Conservation (phyloP, 2,113 vertebrate genomes). For the Siniperca knerii region DNA sequence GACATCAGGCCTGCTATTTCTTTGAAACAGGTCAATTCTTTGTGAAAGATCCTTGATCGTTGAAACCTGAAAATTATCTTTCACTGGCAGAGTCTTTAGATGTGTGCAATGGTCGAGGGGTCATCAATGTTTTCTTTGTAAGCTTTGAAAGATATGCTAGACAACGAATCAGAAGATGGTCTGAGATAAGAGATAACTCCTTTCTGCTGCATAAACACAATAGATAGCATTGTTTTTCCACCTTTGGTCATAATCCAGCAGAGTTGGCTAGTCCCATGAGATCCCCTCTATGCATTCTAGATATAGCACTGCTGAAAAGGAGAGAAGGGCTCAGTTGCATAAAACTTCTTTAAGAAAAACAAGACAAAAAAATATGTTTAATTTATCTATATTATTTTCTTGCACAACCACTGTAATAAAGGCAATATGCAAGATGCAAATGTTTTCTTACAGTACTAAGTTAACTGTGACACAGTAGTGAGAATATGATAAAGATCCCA, state of each 20-base stretch:
- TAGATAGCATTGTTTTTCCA: conserved; percentile 65
- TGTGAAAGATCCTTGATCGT: conserved; percentile 29
- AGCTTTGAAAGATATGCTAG: conserved; percentile 67
- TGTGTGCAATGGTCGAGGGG: conserved; percentile 48
- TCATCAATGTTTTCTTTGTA: conserved; percentile 60
- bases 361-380: neutral
- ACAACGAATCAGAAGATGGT: conserved; percentile 60
- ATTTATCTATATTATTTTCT: neutral
- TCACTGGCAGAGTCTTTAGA: conserved; percentile 38
- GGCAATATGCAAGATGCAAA: no score
- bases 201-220: conserved; percentile 40
- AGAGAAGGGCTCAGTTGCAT: neutral
- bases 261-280: conserved; percentile 44
- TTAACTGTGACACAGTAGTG: neutral
- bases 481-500: neutral
- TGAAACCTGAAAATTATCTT: conserved; percentile 49
- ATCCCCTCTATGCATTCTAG: conserved; percentile 37
- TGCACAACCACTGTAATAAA: neutral
- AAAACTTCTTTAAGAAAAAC: neutral
- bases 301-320: conserved; percentile 28
- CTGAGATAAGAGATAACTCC: conserved; percentile 56
- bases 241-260: conserved; percentile 64
- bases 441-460: neutral
- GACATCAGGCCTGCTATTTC: neutral
- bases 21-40: conserved; percentile 42